These are phyloP conservation scores for Andrena praecox DNA, from an alignment of 2,888 invertebrate genomes.

Conservation along the genomic window DNA sequence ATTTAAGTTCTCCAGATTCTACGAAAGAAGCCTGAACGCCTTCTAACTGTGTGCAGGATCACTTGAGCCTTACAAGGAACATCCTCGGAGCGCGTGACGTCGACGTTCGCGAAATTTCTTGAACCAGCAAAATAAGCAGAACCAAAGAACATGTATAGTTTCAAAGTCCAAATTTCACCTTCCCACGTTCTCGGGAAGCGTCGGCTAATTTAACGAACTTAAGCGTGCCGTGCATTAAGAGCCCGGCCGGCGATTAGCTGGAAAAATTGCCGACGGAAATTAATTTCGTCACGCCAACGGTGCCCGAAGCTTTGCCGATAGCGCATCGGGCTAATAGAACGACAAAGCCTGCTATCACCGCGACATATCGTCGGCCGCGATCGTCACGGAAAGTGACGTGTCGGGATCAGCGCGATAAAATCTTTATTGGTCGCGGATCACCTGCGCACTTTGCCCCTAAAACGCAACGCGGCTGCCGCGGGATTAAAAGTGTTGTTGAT, in stretches of 20 bases:
- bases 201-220: not conserved
- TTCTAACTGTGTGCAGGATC: not conserved
- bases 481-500: conserved; percentile 55
- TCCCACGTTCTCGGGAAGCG: not conserved
- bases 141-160: not conserved
- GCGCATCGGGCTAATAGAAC: conserved; percentile 26
- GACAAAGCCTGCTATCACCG: conserved; percentile 43
- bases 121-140: not conserved
- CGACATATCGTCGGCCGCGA: conserved; percentile 39
- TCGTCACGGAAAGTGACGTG: conserved; percentile 52
- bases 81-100: not conserved
- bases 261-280: conserved; percentile 22
- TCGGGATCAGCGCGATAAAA: conserved; percentile 42
- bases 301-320: conserved; percentile 6
- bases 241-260: not conserved
- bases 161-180: not conserved
- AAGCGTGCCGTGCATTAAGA: not conserved
- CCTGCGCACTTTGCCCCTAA: conserved; percentile 47
- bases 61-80: not conserved
- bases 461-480: not conserved
- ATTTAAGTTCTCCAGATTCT: not conserved
- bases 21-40: not conserved
- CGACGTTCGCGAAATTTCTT: not conserved
- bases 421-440: conserved; percentile 50
- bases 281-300: conserved; percentile 18